Base-by-base conservation (phyloP, 2,113 vertebrate genomes). In the Amblyornis subalaris region DNA sequence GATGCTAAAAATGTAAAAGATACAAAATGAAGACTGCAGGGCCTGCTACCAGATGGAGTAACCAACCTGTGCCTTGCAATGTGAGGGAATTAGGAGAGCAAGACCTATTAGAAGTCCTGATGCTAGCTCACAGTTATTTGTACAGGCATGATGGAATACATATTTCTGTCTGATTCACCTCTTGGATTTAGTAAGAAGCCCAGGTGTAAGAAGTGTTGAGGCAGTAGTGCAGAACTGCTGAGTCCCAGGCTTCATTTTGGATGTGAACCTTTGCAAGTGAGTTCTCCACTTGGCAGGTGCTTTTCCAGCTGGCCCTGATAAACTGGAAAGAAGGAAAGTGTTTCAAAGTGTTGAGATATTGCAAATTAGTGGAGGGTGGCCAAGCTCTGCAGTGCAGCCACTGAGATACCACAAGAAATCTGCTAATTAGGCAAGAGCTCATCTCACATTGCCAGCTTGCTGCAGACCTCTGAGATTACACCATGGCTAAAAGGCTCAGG, bases 391-490 rank as follows among this genome's bases (percentile, higher is more conserved):
- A 58, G 64, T 70, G 50, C 28, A 69, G 47, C 77, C 55, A 83
- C 38, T 76, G 89, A 86, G 69, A 75, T 79, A 86, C 89, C 75
- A 72, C 2, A 1, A 92, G 66, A 93, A 79, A 72, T 90, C 75
- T 90, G 29, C 66, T 96, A 90, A 93, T 94, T 90, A 93, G 71
- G 54, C 36, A 93, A 90, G 64, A 93, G 14, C 64, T 92, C 72
- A 53, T 70, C 67, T 90, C 86, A 35, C 45, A 19, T 29, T 90
- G 62, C 83, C 67, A 73, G 12, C 21, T 90, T 80, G 42, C 50
- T 88, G 22, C 45, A 57, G 65, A 76, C 83, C 54, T 83, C 45
- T 73, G 90, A 90, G 74, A 79, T 64, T 85, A 80, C 42, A 83
- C 75, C 23, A 5, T 53, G 67, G 86, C 58, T 25, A 50, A 79